Percentiles rank a stretch among this genome's conserved stretches.
These are phyloP conservation scores for Eulemur mongoz DNA, from an alignment of 2,797 vertebrate genomes.

Conservation along the genomic window DNA sequence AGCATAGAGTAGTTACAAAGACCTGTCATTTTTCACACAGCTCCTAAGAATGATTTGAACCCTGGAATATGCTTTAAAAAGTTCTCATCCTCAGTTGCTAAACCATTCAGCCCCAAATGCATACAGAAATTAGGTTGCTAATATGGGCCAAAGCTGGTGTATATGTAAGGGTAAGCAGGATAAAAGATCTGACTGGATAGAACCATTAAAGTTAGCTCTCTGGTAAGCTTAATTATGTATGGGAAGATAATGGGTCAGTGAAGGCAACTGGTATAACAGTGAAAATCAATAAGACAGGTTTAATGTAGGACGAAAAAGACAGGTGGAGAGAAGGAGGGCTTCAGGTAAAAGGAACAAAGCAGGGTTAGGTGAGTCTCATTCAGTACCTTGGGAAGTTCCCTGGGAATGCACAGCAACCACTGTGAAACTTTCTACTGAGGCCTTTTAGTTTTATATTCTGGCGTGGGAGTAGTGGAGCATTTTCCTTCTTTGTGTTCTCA, in stretches of 20 bases:
- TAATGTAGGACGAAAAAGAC: not conserved
- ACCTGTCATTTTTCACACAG: not conserved
- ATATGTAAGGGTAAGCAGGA: not conserved
- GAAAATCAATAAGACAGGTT: not conserved
- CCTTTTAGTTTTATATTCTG: not conserved
- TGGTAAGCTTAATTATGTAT: not conserved
- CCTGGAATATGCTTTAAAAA: not conserved
- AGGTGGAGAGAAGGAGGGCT: not conserved
- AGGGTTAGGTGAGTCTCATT: not conserved
- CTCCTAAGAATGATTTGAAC: not conserved
- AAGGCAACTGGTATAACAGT: not conserved
- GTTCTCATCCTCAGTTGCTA: not conserved
- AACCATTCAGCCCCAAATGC: not conserved
- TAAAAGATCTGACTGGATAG: not conserved
- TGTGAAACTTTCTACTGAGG: too few species aligned
- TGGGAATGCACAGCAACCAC: not conserved
- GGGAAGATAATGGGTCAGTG: not conserved
- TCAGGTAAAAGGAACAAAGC: not conserved
- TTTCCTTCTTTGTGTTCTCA: not conserved
- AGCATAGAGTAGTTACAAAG: not conserved
- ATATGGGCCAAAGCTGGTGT: not conserved
- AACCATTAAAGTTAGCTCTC: not conserved
- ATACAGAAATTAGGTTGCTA: not conserved
- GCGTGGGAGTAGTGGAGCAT: not conserved
- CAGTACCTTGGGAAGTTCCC: not conserved